Evolutionary conservation across 2,888 invertebrate species (phyloP).

Genomic region (Empis stercorea): DNA sequence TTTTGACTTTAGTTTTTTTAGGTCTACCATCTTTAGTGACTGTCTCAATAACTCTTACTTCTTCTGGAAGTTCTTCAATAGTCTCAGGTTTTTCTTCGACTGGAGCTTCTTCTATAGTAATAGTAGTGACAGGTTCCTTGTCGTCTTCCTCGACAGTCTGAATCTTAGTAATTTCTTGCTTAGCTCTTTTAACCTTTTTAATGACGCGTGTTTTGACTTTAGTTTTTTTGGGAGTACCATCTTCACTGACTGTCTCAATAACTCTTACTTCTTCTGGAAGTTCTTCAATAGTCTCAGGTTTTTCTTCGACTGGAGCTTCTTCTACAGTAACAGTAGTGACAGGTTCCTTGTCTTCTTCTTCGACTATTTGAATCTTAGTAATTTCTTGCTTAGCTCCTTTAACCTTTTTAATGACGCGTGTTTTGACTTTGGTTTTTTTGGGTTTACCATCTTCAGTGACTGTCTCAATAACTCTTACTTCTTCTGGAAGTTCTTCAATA

Average conservation of each 20-base stretch:
- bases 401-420: constrained; percentile 6
- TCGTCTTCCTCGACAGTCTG: constrained; percentile 21
- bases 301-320: constrained; percentile 26
- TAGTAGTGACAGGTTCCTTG: constrained; percentile 22
- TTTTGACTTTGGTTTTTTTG: constrained; percentile 19
- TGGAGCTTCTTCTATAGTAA: constrained; percentile 14
- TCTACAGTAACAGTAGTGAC: constrained; percentile 22
- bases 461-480: constrained; percentile 4
- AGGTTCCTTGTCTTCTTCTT: constrained; percentile 17
- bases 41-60: constrained; percentile 30
- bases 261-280: constrained; percentile 22
- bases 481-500: constrained; percentile 26
- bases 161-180: constrained; percentile 20
- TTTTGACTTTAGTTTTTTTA: constrained; percentile 22
- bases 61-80: constrained; percentile 8
- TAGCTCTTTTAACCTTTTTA: constrained; percentile 17
- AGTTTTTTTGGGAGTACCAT: constrained; percentile 19
- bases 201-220: constrained; percentile 20
- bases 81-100: constrained; percentile 5
- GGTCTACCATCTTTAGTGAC: constrained; percentile 24
- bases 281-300: constrained; percentile 18
- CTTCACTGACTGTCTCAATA: not conserved
- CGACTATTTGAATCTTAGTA: constrained; percentile 15
- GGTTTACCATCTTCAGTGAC: constrained; percentile 12
- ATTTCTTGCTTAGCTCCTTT: constrained; percentile 18